phyloP scores from a whole-genome alignment of 1,140 invertebrate genomes.

The Drosophila rufa region DNA sequence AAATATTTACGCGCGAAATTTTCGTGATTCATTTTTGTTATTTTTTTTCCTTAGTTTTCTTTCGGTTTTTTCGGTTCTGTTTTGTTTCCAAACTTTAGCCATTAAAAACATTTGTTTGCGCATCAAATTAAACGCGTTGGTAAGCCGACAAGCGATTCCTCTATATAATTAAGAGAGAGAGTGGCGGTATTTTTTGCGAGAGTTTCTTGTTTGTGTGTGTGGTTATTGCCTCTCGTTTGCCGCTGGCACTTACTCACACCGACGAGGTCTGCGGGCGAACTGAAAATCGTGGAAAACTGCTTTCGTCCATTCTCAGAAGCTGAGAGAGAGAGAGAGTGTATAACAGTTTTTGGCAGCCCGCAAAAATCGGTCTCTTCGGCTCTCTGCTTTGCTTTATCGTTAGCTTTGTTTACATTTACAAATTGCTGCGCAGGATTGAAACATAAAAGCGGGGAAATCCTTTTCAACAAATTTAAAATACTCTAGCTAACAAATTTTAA shows the following conservation, averaged over 20 bases:
- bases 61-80: constrained; percentile 1
- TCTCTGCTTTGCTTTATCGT: constrained; percentile 39
- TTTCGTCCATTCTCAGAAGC: constrained; percentile 13
- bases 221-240: constrained; percentile 11
- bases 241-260: constrained; percentile 68
- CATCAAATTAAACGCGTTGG: constrained; percentile 74
- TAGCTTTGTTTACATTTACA: constrained; percentile 75
- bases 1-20: constrained; percentile 63
- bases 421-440: constrained; percentile 64
- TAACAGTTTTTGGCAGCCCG: constrained; percentile 57
- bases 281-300: constrained; percentile 39
- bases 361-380: constrained; percentile 13
- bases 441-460: constrained; percentile 45
- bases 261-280: constrained; percentile 57
- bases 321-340: constrained; percentile 36
- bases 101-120: constrained; percentile 79
- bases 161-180: constrained; percentile 32
- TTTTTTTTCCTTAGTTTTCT: constrained; percentile 3
- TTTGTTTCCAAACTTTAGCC: constrained; percentile 58
- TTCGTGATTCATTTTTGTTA: constrained; percentile 19
- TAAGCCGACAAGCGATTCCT: constrained; percentile 50
- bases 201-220: constrained; percentile 1
- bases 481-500: not conserved
- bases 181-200: constrained; percentile 22
- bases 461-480: not conserved